A percentile compares a stretch with the other conserved stretches of the same genome.
phyloP scores from a whole-genome alignment of 2,888 invertebrate species.

The Napeogenes sylphis region DNA sequence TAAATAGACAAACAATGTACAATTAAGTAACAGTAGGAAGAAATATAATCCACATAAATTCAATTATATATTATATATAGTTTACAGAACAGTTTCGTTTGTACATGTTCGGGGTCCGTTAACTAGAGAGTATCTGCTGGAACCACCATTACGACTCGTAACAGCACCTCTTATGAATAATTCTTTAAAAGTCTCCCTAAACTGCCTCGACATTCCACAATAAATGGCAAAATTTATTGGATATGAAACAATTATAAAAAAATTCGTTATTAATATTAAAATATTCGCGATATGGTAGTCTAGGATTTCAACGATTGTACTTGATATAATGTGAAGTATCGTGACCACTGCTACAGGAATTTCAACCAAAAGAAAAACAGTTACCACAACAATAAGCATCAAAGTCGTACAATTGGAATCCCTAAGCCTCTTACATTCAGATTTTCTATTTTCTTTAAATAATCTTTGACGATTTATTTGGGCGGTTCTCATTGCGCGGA shows the following conservation, averaged over 20 bases:
- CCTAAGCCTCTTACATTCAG: slow-evolving; percentile 86
- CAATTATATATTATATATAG: slow-evolving; percentile 10
- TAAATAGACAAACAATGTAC: slow-evolving; percentile 38
- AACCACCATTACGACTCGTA: slow-evolving; percentile 81
- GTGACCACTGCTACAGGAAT: slow-evolving; percentile 91
- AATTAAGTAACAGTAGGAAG: slow-evolving; percentile 20
- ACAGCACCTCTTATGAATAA: slow-evolving; percentile 82
- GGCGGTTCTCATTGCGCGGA: slow-evolving; percentile 90
- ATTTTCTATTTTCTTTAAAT: slow-evolving; percentile 85
- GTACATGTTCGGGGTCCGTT: slow-evolving; percentile 90
- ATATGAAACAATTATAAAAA: slow-evolving; percentile 93
- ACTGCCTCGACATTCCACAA: slow-evolving; percentile 96
- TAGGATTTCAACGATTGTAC: slow-evolving; percentile 82
- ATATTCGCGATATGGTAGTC: slow-evolving; percentile 88
- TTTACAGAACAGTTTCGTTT: slow-evolving; percentile 88
- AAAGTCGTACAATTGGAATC: slow-evolving; percentile 91
- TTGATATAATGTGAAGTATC: slow-evolving; percentile 88
- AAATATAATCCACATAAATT: slow-evolving; percentile 5
- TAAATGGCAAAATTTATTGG: slow-evolving; percentile 97
- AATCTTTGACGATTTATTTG: slow-evolving; percentile 87
- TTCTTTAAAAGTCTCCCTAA: slow-evolving; percentile 94
- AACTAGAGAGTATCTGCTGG: slow-evolving; percentile 87
- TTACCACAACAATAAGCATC: slow-evolving; percentile 92
- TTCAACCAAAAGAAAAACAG: slow-evolving; percentile 89
- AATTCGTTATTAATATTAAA: slow-evolving; percentile 89